phyloP scores from a whole-genome alignment of 2,797 vertebrate genomes.

The Hemitrygon akajei region DNA sequence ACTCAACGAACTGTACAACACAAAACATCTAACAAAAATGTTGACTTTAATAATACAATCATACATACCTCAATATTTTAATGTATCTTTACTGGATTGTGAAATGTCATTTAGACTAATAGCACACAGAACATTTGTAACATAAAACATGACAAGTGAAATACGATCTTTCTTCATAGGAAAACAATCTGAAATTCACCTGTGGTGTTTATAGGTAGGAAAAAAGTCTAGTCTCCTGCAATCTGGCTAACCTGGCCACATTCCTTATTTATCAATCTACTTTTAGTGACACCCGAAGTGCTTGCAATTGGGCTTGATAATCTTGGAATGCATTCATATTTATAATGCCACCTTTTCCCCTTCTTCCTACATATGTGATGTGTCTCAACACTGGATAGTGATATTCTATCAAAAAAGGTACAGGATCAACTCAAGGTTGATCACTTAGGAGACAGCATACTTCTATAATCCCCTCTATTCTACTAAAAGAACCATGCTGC shows the following conservation, averaged over 20 bases:
- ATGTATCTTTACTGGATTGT: neutral
- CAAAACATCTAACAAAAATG: neutral
- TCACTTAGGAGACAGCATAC: neutral
- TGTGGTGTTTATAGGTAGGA: neutral
- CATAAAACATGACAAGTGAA: too few species aligned
- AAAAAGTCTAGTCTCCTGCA: too few species aligned
- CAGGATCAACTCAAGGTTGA: conserved; percentile 10
- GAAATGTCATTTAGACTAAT: neutral
- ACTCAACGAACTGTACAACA: neutral
- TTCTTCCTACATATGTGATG: neutral
- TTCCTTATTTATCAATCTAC: neutral
- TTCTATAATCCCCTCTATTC: neutral
- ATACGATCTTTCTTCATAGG: neutral
- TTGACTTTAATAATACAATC: neutral
- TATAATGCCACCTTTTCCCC: neutral
- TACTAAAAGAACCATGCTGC: neutral
- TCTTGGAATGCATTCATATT: conserved; percentile 1
- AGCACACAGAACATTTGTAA: neutral
- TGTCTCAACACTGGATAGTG: neutral
- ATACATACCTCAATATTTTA: neutral
- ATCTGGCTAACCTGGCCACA: neutral
- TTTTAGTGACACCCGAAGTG: neutral
- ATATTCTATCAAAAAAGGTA: neutral
- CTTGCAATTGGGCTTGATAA: neutral
- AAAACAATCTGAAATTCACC: neutral